Evolutionary conservation across 2,888 invertebrate genomes (phyloP).

Genomic region (Suillia variegata): DNA sequence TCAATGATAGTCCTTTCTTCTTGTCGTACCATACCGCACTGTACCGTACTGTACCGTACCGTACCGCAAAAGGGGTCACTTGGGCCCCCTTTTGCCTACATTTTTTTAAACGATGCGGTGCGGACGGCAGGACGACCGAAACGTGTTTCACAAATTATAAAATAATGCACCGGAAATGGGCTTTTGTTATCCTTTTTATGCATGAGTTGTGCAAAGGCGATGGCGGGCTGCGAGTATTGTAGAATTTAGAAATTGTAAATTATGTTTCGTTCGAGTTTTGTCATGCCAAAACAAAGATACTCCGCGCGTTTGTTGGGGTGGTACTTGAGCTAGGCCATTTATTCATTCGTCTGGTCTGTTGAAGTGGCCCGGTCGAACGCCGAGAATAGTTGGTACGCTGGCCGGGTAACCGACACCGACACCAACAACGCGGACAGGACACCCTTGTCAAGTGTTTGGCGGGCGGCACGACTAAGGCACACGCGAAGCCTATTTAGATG

Average conservation of each 20-base stretch:
- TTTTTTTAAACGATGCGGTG: neutral
- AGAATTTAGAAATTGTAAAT: constrained; percentile 42
- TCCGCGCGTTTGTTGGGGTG: too few relatives aligned
- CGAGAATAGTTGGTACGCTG: neutral
- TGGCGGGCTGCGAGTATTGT: too few relatives aligned
- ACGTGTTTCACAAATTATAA: neutral
- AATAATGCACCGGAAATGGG: constrained; percentile 6
- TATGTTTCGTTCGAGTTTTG: constrained; percentile 34
- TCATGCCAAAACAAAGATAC: constrained; percentile 20
- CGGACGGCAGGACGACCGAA: neutral
- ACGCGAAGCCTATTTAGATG: constrained; percentile 49
- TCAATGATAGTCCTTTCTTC: neutral
- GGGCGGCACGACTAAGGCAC: too few relatives aligned
- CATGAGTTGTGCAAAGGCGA: constrained; percentile 1
- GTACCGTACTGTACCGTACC: too few relatives aligned
- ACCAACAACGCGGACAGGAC: too few relatives aligned
- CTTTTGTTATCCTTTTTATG: constrained; percentile 5
- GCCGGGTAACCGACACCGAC: constrained; percentile 18
- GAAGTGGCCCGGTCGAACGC: neutral
- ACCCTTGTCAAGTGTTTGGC: constrained; percentile 25
- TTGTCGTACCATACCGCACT: too few relatives aligned
- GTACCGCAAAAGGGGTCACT: neutral
- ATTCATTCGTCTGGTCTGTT: too few relatives aligned
- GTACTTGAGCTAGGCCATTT: too few relatives aligned
- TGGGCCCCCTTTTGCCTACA: neutral